Percentiles rank a stretch among this genome's conserved stretches.
Evolutionary conservation across 2,888 invertebrate species (phyloP).

Genomic region (Morinoia aosen): DNA sequence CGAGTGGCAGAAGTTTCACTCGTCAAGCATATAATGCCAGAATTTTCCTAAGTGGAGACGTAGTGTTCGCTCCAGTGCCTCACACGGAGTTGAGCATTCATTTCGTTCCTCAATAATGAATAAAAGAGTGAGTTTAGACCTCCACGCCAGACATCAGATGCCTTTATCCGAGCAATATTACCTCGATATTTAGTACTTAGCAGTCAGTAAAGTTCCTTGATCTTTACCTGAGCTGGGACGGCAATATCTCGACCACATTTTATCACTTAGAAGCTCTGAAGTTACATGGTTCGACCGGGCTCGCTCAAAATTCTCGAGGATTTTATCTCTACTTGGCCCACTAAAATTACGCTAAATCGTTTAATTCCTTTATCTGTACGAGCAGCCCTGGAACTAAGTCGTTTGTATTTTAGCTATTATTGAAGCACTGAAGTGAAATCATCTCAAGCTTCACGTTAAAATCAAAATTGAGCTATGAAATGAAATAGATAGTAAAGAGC

Average conservation of each 20-base stretch:
- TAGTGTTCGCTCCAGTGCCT: not conserved
- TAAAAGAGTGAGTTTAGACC: not conserved
- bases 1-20: not conserved
- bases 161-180: not conserved
- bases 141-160: not conserved
- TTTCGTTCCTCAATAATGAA: not conserved
- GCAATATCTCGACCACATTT: not conserved
- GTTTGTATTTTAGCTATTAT: not conserved
- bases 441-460: not conserved
- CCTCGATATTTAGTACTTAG: slow-evolving; percentile 4
- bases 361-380: not conserved
- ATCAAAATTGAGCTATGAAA: not conserved
- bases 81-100: not conserved
- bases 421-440: not conserved
- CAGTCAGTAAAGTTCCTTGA: not conserved
- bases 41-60: not conserved
- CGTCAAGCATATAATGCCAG: not conserved
- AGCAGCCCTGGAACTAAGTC: not conserved
- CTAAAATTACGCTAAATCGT: not conserved
- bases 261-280: not conserved
- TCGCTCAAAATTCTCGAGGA: not conserved
- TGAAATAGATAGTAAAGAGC: not conserved
- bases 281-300: not conserved
- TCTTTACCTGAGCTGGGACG: not conserved
- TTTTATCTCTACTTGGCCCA: not conserved